These are phyloP conservation scores for Aphis craccivora DNA, from an alignment of 1,140 invertebrate species.

Conservation along the genomic window DNA sequence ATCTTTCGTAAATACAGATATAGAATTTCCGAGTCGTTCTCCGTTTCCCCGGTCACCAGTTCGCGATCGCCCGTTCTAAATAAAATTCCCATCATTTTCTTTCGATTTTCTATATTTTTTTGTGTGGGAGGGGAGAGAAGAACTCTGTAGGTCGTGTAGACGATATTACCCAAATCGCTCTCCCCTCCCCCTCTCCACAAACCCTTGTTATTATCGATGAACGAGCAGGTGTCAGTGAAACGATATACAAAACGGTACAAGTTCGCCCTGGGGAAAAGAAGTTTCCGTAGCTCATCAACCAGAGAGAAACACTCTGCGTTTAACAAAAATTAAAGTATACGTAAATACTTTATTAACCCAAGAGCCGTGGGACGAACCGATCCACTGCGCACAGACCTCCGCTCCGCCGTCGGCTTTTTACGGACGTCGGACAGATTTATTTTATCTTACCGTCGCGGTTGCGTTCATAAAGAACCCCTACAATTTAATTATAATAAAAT, in stretches of 20 bases:
- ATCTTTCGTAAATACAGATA: too few species aligned
- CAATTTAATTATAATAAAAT: too few species aligned
- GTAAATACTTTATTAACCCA: neutral
- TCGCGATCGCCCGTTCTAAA: too few species aligned
- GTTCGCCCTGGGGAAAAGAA: neutral
- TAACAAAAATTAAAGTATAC: neutral
- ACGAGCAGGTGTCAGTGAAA: neutral
- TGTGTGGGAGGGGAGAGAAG: too few species aligned
- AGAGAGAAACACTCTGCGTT: neutral
- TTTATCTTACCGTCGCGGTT: neutral
- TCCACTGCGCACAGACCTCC: neutral
- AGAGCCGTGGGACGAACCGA: neutral
- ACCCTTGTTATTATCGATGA: neutral
- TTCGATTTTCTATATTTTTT: too few species aligned
- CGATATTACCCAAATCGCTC: too few species aligned
- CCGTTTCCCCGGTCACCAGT: too few species aligned
- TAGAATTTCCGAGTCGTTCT: too few species aligned
- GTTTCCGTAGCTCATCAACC: neutral
- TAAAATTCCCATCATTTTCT: neutral
- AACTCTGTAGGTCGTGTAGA: neutral
- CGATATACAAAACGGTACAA: neutral
- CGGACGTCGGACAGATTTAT: neutral
- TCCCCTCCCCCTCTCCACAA: too few species aligned
- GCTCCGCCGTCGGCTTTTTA: neutral
- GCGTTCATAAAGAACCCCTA: neutral